A percentile compares a stretch with the other conserved stretches of the same genome.
Conservation (phyloP, 2,113 vertebrate species). For the Anser brachyrhynchus region DNA sequence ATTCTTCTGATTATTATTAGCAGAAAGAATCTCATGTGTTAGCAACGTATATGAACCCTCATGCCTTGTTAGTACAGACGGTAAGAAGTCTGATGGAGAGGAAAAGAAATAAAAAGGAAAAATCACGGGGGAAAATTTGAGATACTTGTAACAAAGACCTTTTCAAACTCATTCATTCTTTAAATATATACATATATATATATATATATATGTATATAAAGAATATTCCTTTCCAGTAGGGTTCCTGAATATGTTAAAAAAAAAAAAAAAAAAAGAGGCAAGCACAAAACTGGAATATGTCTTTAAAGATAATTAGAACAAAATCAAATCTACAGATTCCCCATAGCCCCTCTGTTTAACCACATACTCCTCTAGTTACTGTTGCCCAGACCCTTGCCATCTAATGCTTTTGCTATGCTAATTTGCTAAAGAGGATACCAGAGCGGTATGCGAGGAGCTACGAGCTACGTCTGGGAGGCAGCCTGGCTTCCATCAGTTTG, state of each 20-base stretch:
- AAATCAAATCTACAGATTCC: neutral
- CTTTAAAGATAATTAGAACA: neutral
- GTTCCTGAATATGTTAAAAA: too few relatives aligned
- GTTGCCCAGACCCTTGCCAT: neutral
- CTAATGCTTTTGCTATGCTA: neutral
- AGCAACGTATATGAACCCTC: neutral
- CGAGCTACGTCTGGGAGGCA: neutral
- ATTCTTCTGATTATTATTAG: neutral
- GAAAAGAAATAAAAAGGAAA: neutral
- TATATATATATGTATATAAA: too few relatives aligned
- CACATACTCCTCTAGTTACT: neutral
- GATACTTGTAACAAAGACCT: neutral
- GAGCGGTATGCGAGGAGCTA: neutral
- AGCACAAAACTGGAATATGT: accelerated
- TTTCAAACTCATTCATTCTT: neutral
- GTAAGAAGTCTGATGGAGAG: neutral
- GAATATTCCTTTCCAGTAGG: too few relatives aligned
- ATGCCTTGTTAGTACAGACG: too few relatives aligned
- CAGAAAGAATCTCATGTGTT: accelerated
- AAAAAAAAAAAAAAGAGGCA: neutral
- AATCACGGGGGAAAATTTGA: accelerated
- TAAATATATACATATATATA: neutral
- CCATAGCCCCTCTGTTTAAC: neutral
- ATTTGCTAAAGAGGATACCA: neutral
- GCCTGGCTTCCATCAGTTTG: neutral